These are phyloP conservation scores for Chrysemys picta DNA, from an alignment of 2,113 vertebrate species.

Conservation along the genomic window DNA sequence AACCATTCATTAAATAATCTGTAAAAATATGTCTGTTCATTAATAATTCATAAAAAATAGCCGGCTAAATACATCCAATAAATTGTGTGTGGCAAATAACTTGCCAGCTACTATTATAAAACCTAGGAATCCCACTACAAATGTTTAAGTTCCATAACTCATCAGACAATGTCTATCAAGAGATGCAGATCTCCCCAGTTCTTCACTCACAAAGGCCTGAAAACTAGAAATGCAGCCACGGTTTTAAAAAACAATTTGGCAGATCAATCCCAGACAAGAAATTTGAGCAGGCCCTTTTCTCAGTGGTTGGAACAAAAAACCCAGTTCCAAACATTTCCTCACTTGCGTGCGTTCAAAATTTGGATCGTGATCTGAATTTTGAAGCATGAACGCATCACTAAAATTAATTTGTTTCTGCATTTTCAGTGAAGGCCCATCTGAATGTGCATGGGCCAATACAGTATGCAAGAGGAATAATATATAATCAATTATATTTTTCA, in stretches of 20 bases:
- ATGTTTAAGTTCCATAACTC: background rate
- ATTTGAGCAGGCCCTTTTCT: background rate
- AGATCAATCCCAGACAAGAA: background rate
- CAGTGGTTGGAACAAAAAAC: background rate
- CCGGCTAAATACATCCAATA: background rate
- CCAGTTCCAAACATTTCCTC: background rate
- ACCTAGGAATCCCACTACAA: background rate
- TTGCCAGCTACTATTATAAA: background rate
- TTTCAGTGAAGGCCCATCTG: background rate
- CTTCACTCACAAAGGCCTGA: background rate
- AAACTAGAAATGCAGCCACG: background rate
- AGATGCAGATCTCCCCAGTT: background rate
- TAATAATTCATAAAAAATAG: background rate
- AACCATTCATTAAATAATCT: conserved; percentile 49
- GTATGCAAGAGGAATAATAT: background rate
- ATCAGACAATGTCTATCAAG: background rate
- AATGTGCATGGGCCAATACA: background rate
- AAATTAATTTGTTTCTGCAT: background rate
- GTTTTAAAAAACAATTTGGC: background rate
- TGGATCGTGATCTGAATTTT: background rate
- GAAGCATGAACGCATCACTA: background rate
- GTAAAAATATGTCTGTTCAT: conserved; percentile 34
- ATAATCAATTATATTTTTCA: background rate
- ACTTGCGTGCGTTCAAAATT: background rate
- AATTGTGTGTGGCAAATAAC: background rate